phyloP scores from a whole-genome alignment of 2,888 invertebrate genomes.

The Drosophila quinaria region DNA sequence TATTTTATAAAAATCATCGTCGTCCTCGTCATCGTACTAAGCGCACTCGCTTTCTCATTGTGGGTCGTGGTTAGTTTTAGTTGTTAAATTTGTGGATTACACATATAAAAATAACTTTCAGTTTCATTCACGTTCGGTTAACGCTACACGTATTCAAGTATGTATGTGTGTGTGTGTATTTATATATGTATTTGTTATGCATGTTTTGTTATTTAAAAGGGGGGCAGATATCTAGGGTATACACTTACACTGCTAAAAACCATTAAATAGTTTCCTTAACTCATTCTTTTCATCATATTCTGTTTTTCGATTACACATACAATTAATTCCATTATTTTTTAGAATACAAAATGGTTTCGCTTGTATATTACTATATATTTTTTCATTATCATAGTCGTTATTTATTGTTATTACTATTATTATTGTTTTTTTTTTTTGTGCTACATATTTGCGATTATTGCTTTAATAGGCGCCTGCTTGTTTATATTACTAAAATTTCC shows the following conservation, averaged over 20 bases:
- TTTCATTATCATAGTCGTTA: constrained; percentile 30
- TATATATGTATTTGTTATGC: constrained; percentile 36
- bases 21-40: constrained; percentile 29
- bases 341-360: constrained; percentile 65
- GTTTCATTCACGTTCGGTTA: constrained; percentile 33
- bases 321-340: constrained; percentile 46
- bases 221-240: constrained; percentile 40
- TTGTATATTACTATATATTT: constrained; percentile 30
- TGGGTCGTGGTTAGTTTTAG: constrained; percentile 55
- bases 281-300: constrained; percentile 32
- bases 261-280: constrained; percentile 67
- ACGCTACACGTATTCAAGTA: constrained; percentile 42
- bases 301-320: constrained; percentile 41
- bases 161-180: constrained; percentile 30
- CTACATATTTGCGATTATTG: constrained; percentile 58
- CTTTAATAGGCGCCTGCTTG: constrained; percentile 52
- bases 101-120: constrained; percentile 72
- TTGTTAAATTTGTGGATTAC: constrained; percentile 69
- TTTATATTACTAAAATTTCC: constrained; percentile 24
- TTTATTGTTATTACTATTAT: constrained; percentile 24
- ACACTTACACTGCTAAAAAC: constrained; percentile 66
- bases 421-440: constrained; percentile 43
- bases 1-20: constrained; percentile 58
- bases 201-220: constrained; percentile 16
- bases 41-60: constrained; percentile 39